Conservation (phyloP, 2,113 vertebrate genomes). For the Verasper variegatus region DNA sequence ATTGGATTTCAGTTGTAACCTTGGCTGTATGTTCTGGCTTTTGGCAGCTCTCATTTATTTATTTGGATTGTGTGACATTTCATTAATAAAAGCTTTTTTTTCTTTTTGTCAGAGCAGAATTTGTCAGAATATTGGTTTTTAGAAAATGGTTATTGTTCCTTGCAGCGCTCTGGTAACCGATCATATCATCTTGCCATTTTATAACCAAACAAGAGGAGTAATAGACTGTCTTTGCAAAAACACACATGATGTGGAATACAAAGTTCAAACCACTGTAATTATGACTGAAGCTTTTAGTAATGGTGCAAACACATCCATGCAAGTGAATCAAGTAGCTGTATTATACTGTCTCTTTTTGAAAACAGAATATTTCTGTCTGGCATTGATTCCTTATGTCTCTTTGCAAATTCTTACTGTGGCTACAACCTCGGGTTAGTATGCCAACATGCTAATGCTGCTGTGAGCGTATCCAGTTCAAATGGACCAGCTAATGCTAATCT, state of each 20-base stretch:
- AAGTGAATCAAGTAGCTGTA: background rate
- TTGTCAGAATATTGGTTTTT: slow-evolving; percentile 7
- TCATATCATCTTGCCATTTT: background rate
- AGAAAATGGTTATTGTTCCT: background rate
- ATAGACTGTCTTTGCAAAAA: background rate
- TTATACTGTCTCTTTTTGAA: background rate
- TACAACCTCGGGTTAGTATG: slow-evolving; percentile 30
- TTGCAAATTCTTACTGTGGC: slow-evolving; percentile 39
- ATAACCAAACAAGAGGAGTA: background rate
- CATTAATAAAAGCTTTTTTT: slow-evolving; percentile 17
- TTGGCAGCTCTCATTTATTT: slow-evolving; percentile 41
- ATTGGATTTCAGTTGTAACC: slow-evolving; percentile 40
- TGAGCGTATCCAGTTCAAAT: slow-evolving; percentile 71
- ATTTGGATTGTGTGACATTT: slow-evolving; percentile 22
- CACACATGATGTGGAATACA: background rate
- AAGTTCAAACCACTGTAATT: background rate
- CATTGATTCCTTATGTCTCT: slow-evolving; percentile 1
- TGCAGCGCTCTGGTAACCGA: background rate
- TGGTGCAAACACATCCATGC: background rate
- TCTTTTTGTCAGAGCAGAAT: background rate
- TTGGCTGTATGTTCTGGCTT: slow-evolving; percentile 17
- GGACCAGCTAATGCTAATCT: slow-evolving; percentile 78
- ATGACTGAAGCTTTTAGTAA: slow-evolving; percentile 11
- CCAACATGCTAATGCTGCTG: slow-evolving; percentile 55
- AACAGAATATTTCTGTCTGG: background rate